Evolutionary conservation across 2,888 invertebrate species (phyloP).

Genomic region (Eristalis pertinax): DNA sequence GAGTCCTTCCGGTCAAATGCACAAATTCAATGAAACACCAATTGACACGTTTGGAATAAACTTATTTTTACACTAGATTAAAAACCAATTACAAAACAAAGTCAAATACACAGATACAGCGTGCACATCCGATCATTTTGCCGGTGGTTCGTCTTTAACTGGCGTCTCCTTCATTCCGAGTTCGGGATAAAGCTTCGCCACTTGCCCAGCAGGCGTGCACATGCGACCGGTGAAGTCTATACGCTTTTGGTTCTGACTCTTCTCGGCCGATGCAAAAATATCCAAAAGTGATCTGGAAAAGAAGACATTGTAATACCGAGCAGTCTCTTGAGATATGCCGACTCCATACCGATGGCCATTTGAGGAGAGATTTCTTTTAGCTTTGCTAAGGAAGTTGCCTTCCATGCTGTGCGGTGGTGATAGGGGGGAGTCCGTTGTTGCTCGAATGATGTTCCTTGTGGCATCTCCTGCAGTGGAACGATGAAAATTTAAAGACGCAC

Average conservation of each 20-base stretch:
- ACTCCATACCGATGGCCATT: slow-evolving; percentile 75
- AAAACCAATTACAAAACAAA: slow-evolving; percentile 21
- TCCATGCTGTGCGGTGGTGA: slow-evolving; percentile 87
- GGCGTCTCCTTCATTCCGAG: slow-evolving; percentile 81
- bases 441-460: slow-evolving; percentile 84
- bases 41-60: not conserved
- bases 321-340: not conserved
- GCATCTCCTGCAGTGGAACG: slow-evolving; percentile 69
- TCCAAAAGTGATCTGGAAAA: slow-evolving; percentile 82
- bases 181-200: slow-evolving; percentile 89
- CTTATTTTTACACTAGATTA: not conserved
- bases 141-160: slow-evolving; percentile 76
- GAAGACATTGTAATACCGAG: not conserved
- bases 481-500: not conserved
- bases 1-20: too few species aligned
- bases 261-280: slow-evolving; percentile 83
- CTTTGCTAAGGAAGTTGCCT: slow-evolving; percentile 74
- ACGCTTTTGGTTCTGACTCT: slow-evolving; percentile 82
- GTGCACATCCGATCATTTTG: slow-evolving; percentile 41
- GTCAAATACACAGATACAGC: not conserved
- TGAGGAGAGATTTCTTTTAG: slow-evolving; percentile 75
- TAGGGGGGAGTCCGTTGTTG: slow-evolving; percentile 92
- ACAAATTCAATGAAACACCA: not conserved
- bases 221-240: slow-evolving; percentile 86
- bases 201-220: slow-evolving; percentile 84